A percentile compares a stretch with the other conserved stretches of the same genome.
Conservation (phyloP, 2,113 vertebrate species). For the Pampusana beccarii region DNA sequence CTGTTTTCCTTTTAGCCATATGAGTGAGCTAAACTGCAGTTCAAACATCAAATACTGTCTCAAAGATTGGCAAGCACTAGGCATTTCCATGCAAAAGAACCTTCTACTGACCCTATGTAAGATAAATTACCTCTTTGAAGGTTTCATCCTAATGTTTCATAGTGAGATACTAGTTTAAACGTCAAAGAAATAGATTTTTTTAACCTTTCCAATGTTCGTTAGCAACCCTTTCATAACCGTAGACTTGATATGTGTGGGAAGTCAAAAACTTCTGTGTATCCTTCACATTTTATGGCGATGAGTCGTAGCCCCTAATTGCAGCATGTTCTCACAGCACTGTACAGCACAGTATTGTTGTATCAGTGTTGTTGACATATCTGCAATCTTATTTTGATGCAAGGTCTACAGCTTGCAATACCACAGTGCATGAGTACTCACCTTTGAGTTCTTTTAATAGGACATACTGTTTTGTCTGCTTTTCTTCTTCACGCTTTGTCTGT, state of each 20-base stretch:
- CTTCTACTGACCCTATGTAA: background rate
- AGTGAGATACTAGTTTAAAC: background rate
- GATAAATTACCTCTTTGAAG: background rate
- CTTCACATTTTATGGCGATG: fast-evolving
- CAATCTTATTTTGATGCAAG: background rate
- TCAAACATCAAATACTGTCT: background rate
- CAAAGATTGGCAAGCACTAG: background rate
- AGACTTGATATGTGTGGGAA: background rate
- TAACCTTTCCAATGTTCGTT: background rate
- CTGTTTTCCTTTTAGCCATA: background rate
- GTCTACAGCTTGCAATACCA: background rate
- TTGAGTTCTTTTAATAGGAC: background rate
- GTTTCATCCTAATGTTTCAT: background rate
- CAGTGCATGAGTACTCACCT: background rate
- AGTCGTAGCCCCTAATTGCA: background rate
- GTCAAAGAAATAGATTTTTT: background rate
- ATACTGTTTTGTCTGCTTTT: background rate
- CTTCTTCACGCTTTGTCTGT: background rate
- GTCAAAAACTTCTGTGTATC: background rate
- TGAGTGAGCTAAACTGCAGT: background rate
- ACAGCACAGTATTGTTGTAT: background rate
- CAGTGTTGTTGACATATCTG: background rate
- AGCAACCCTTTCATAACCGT: background rate
- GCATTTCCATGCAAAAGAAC: background rate
- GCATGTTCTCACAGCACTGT: background rate